Base-by-base conservation (phyloP, 1,140 invertebrate species). In the Pogonus chalceus region DNA sequence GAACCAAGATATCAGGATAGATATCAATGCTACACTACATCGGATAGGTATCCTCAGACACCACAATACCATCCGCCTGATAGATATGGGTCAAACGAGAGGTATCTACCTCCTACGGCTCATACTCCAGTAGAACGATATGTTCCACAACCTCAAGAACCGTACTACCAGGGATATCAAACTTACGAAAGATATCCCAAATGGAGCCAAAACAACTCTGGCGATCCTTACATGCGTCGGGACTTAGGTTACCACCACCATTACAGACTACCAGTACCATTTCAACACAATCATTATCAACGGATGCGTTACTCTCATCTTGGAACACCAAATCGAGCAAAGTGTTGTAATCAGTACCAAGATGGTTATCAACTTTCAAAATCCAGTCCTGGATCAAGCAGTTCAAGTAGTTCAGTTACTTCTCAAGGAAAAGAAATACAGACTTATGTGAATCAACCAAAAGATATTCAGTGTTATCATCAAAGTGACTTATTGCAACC, bases 71-170 rank as follows among this genome's bases (percentile, higher is more conserved):
- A 60, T 20, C 52, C 59, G 22, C 49, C 53, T 23, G 49, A 55
- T 26, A 43, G 55, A 16, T 60, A 59, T 56, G 58, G 60, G 51
- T 62, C 55, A 53, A 55, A 57, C 14, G 60, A 60, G 12, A 72
- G 76, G 46, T 83, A 83, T 54, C 76, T 82, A 53, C 80, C 80
- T 1, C 81, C 81, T 2, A 78, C 79, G 49, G 80, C 81, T 31
- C 82, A 84, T 65, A 79, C 80, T 55, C 82, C 82, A 4, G 81
- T 84, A 43, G 81, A 84, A 67, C 73, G 81, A 57, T 35, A 55
- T 16, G 49, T 51, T 20, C 55, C 54, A 0, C 55, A 59, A 55
- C 60, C 57, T 22, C 66, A 68, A 56, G 62, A 66, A 53, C 57
- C 59, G 35, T 68, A 68, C 55, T 65, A 64, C 54, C 58, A 56